These are phyloP conservation scores for Trichonephila inaurata DNA, from an alignment of 1,140 invertebrate genomes.

Conservation along the genomic window DNA sequence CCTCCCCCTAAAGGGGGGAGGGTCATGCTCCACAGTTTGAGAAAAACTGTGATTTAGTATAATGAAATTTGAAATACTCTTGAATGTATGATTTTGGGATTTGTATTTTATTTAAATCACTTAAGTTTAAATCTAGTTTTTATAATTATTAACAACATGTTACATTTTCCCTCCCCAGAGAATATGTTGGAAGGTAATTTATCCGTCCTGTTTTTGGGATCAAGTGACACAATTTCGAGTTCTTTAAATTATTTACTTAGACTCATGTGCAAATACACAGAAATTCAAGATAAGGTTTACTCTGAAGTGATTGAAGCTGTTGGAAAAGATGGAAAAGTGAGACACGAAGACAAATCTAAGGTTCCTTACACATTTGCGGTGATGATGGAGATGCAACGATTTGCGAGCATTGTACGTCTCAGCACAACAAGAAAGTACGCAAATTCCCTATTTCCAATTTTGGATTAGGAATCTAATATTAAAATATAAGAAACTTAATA, in stretches of 20 bases:
- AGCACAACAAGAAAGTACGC: conserved; percentile 42
- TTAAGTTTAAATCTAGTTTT: no score
- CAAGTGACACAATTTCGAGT: conserved; percentile 65
- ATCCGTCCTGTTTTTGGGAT: conserved; percentile 32
- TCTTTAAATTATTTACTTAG: conserved; percentile 32
- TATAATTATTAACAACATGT: no score
- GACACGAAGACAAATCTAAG: conserved; percentile 76
- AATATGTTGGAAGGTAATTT: conserved; percentile 50
- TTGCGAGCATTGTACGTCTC: conserved; percentile 76
- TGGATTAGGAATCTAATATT: no score
- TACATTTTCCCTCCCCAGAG: background rate
- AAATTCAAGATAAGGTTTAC: conserved; percentile 77
- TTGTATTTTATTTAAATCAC: no score
- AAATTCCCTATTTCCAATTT: background rate
- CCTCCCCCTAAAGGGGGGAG: no score
- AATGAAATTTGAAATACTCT: no score
- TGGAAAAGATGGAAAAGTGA: conserved; percentile 77
- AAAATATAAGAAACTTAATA: no score
- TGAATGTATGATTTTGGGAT: no score
- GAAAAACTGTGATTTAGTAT: no score
- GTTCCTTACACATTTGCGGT: conserved; percentile 79
- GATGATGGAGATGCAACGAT: conserved; percentile 78
- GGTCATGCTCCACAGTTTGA: no score
- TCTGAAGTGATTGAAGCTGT: conserved; percentile 77
- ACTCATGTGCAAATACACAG: conserved; percentile 42